phyloP scores from a whole-genome alignment of 2,113 vertebrate species.

The Nannobrachium achirus region DNA sequence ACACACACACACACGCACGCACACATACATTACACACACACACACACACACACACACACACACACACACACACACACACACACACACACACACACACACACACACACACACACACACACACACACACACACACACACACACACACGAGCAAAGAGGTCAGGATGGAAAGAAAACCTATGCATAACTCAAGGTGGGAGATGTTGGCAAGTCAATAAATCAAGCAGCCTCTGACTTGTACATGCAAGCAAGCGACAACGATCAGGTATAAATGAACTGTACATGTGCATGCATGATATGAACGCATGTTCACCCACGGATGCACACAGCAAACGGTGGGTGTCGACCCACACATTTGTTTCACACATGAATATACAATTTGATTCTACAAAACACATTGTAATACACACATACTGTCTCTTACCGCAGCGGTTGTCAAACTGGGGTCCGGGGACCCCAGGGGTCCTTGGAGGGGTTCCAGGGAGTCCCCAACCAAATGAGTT shows the following conservation, averaged over 20 bases:
- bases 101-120: conserved; percentile 6
- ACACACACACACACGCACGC: background rate
- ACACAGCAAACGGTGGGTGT: conserved; percentile 1
- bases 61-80: conserved; percentile 2
- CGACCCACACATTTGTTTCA: background rate
- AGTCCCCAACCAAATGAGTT: no score
- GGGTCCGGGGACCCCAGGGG: no score
- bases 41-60: background rate
- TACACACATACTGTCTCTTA: no score
- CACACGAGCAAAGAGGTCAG: no score
- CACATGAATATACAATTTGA: background rate
- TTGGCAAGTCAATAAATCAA: no score
- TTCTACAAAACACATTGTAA: background rate
- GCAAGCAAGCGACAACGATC: no score
- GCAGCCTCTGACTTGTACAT: no score
- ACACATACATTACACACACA: background rate
- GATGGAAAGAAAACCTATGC: no score
- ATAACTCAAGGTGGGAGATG: no score
- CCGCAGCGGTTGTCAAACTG: no score
- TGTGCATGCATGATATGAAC: background rate
- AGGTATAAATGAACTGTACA: no score
- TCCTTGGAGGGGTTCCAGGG: no score
- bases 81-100: conserved; percentile 1
- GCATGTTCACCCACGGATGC: background rate
- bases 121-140: background rate